These are phyloP conservation scores for Thryonomys swinderianus DNA, from an alignment of 2,113 vertebrate species.

Conservation along the genomic window DNA sequence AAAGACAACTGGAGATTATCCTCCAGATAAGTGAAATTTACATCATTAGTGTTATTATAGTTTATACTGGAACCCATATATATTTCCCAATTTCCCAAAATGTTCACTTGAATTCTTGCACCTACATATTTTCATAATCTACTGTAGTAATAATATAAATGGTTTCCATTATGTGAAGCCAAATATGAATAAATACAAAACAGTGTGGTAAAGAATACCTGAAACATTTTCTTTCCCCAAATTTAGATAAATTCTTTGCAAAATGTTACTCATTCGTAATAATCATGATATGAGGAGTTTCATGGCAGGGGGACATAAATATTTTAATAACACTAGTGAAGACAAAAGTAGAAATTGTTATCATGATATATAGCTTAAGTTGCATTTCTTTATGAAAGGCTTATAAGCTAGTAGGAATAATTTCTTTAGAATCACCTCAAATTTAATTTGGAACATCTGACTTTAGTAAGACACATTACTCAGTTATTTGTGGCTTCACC, in stretches of 20 bases:
- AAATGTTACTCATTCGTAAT: not conserved
- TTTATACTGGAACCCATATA: not conserved
- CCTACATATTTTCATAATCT: not conserved
- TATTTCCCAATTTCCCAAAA: not conserved
- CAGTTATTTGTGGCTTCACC: not conserved
- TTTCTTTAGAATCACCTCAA: not conserved
- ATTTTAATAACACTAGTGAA: slow-evolving; percentile 16
- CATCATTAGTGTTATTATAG: not conserved
- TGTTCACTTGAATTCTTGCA: not conserved
- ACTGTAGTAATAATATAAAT: not conserved
- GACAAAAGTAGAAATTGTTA: not conserved
- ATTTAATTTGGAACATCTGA: not conserved
- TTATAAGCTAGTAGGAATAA: not conserved
- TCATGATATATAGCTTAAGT: not conserved
- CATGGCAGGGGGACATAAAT: not conserved
- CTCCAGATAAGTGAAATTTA: not conserved
- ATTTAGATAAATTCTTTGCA: not conserved
- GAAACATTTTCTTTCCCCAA: not conserved
- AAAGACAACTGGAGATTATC: not conserved
- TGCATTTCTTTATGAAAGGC: not conserved
- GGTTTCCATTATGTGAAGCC: not conserved
- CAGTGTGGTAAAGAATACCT: not conserved
- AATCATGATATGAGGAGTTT: not conserved
- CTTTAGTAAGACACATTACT: not conserved
- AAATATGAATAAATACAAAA: not conserved